These are phyloP conservation scores for Petrocephalus microphthalmus DNA, from an alignment of 2,113 vertebrate genomes.

Conservation along the genomic window DNA sequence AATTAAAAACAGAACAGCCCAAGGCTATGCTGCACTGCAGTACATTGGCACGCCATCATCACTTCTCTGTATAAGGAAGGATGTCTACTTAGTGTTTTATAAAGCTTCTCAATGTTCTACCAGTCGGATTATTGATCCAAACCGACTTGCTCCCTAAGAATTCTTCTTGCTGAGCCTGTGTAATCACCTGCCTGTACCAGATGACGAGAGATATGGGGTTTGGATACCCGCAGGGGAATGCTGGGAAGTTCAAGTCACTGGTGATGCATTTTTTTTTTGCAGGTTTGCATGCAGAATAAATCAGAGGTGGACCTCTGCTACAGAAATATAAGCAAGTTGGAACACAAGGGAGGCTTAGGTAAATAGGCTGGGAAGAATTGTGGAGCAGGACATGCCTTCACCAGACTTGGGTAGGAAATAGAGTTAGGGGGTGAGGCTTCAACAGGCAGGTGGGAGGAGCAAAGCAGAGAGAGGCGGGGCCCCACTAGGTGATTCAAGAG, in stretches of 20 bases:
- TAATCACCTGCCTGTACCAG: not conserved
- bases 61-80: not conserved
- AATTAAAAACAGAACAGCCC: not conserved
- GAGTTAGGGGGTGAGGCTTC: not conserved
- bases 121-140: conserved; percentile 1
- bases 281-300: not conserved
- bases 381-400: not conserved
- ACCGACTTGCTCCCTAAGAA: not conserved
- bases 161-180: not conserved
- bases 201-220: not conserved
- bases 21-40: not conserved
- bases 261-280: not conserved
- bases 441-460: not conserved
- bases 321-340: not conserved
- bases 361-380: not conserved
- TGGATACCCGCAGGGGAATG: not conserved
- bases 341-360: not conserved
- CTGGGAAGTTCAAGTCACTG: not conserved
- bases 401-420: not conserved
- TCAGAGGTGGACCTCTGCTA: not conserved
- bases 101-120: not conserved
- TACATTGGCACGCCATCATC: not conserved
- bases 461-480: not conserved
- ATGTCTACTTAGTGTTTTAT: not conserved
- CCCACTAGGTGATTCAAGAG: not conserved